A percentile compares a stretch with the other conserved stretches of the same genome.
phyloP scores from a whole-genome alignment of 2,797 vertebrate genomes.

The Luscinia luscinia region DNA sequence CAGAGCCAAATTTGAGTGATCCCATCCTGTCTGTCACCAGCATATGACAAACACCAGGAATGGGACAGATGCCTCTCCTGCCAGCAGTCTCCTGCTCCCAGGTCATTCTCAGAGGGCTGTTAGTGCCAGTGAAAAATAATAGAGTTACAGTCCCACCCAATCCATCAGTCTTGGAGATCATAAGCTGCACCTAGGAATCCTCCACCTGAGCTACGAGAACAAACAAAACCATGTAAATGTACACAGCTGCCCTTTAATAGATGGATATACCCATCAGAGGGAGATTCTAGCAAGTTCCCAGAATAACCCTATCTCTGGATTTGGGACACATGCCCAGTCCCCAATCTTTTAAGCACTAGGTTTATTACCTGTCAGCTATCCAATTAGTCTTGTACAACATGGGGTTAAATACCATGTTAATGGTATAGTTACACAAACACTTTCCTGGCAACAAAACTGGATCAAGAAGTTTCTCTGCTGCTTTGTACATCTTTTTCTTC shows the following conservation, averaged over 20 bases:
- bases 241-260: neutral
- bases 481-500: neutral
- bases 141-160: neutral
- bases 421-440: neutral
- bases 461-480: neutral
- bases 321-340: neutral
- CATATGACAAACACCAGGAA: neutral
- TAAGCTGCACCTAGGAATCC: neutral
- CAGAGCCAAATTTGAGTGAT: neutral
- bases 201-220: neutral
- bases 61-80: accelerated
- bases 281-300: neutral
- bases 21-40: neutral
- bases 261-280: neutral
- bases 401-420: neutral
- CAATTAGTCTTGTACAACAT: neutral
- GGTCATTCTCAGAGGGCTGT: neutral
- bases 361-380: neutral
- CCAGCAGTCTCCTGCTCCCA: neutral
- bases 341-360: neutral
- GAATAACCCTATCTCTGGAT: neutral
- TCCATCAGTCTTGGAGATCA: neutral
- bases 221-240: neutral
- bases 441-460: neutral
- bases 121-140: neutral